A percentile compares a stretch with the other conserved stretches of the same genome.
phyloP scores from a whole-genome alignment of 2,888 invertebrate genomes.

The Pollenia angustigena region DNA sequence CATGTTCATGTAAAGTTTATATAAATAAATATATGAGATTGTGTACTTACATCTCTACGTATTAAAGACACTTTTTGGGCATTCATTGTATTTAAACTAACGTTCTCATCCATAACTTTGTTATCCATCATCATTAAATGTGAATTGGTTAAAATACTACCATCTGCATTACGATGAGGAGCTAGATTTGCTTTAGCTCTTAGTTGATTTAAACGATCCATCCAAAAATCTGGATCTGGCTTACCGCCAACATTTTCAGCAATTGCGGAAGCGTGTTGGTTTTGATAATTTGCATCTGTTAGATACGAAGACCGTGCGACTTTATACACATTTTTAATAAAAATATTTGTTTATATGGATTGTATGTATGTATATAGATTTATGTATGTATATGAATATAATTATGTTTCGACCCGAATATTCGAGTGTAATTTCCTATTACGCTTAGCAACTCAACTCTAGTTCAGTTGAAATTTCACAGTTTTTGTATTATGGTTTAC shows the following conservation, averaged over 20 bases:
- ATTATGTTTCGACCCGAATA: neutral
- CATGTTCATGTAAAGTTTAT: constrained; percentile 1
- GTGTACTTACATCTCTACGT: constrained; percentile 81
- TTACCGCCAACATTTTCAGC: constrained; percentile 74
- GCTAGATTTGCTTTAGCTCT: constrained; percentile 79
- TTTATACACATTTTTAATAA: constrained; percentile 36
- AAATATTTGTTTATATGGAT: constrained; percentile 14
- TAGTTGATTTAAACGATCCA: constrained; percentile 82
- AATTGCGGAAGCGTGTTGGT: constrained; percentile 66
- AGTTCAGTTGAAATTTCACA: too few species aligned
- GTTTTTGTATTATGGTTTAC: too few species aligned
- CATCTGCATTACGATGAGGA: constrained; percentile 78
- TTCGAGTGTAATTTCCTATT: constrained; percentile 6
- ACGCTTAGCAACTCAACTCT: too few species aligned
- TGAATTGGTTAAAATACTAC: constrained; percentile 73
- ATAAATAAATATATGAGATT: neutral
- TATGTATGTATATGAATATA: neutral
- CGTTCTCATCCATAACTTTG: constrained; percentile 84
- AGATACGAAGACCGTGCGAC: constrained; percentile 73
- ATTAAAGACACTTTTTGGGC: constrained; percentile 82
- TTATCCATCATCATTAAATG: constrained; percentile 81
- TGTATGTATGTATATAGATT: neutral
- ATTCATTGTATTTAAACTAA: constrained; percentile 82
- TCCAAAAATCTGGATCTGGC: constrained; percentile 83
- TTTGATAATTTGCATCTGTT: constrained; percentile 77